phyloP scores from a whole-genome alignment of 2,797 vertebrate genomes.

The Falco biarmicus region DNA sequence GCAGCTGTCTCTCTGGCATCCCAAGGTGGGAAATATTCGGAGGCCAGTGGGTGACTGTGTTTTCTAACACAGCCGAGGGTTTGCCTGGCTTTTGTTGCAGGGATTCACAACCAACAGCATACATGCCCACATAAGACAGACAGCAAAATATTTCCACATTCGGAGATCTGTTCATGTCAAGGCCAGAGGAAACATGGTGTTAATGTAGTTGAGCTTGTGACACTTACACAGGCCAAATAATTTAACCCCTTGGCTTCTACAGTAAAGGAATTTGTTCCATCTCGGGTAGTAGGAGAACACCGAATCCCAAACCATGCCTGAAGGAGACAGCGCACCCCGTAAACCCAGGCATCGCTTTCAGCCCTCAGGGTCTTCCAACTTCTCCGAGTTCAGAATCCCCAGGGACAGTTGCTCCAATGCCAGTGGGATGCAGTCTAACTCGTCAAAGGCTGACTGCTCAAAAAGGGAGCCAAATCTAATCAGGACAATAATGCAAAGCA shows the following conservation, averaged over 20 bases:
- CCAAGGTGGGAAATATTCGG: neutral
- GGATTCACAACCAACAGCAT: neutral
- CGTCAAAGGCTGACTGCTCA: neutral
- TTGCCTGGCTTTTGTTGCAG: neutral
- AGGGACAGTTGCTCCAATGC: neutral
- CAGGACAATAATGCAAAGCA: neutral
- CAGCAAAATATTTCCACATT: neutral
- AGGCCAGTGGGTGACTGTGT: neutral
- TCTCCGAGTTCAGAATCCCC: neutral
- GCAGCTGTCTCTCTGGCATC: neutral
- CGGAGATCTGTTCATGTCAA: rapidly evolving
- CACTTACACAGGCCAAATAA: neutral
- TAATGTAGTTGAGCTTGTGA: neutral
- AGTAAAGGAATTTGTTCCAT: neutral
- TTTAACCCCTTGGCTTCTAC: neutral
- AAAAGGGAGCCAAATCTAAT: neutral
- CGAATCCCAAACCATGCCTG: rapidly evolving
- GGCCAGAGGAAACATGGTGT: neutral
- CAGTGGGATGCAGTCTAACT: neutral
- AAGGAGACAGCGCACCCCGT: rapidly evolving
- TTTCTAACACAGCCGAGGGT: neutral
- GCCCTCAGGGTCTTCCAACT: neutral
- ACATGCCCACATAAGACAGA: neutral
- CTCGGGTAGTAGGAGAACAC: neutral
- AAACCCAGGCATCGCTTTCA: rapidly evolving